These are phyloP conservation scores for Saccostrea echinata DNA, from an alignment of 1,140 invertebrate genomes.

Conservation along the genomic window DNA sequence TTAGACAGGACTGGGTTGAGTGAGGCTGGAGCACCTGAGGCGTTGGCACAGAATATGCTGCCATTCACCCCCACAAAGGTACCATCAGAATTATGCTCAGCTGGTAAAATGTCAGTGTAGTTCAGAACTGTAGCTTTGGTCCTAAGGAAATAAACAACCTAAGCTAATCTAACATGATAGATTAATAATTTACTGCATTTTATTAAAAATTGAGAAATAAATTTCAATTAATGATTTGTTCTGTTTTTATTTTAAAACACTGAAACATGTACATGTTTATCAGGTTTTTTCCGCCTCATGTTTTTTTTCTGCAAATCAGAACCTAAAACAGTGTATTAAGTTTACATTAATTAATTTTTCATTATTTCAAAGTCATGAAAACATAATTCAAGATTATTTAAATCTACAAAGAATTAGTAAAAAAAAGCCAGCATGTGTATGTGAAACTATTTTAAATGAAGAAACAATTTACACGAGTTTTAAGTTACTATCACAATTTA, in stretches of 20 bases:
- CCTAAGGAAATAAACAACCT: background rate
- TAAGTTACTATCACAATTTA: background rate
- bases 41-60: slow-evolving; percentile 45
- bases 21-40: slow-evolving; percentile 38
- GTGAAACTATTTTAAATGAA: too few relatives aligned
- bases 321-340: too few relatives aligned
- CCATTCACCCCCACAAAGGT: slow-evolving; percentile 46
- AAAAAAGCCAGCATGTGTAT: too few relatives aligned
- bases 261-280: too few relatives aligned
- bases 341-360: too few relatives aligned
- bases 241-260: too few relatives aligned
- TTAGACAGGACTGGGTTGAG: slow-evolving; percentile 37
- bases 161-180: background rate
- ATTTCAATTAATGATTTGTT: background rate
- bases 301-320: too few relatives aligned
- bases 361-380: too few relatives aligned
- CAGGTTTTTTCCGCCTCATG: too few relatives aligned
- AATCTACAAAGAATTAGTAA: too few relatives aligned
- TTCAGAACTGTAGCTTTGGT: slow-evolving; percentile 48
- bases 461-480: too few relatives aligned
- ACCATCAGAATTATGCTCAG: background rate
- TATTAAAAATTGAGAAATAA: background rate
- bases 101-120: slow-evolving; percentile 49
- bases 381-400: too few relatives aligned
- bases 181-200: background rate